Percentiles rank a stretch among this genome's conserved stretches.
These are phyloP conservation scores for Hemistola chrysoprasaria DNA, from an alignment of 2,888 invertebrate species.

Conservation along the genomic window DNA sequence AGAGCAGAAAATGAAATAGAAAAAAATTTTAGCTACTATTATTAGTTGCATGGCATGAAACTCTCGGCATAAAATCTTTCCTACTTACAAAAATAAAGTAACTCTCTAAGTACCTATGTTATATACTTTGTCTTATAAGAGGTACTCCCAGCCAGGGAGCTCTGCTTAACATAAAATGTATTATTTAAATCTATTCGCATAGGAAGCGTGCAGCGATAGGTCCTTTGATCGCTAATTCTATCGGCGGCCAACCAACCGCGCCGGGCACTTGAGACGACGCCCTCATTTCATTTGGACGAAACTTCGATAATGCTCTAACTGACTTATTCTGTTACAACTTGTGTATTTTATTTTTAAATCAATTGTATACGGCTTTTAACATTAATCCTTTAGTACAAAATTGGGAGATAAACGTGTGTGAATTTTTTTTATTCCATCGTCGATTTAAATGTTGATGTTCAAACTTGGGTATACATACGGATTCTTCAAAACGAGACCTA, in stretches of 20 bases:
- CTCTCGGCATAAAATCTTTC: no score
- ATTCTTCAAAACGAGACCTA: slow-evolving; percentile 2
- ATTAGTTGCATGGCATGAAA: no score
- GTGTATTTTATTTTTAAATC: slow-evolving; percentile 26
- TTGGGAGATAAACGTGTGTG: no score
- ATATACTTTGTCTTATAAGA: no score
- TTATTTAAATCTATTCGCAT: slow-evolving; percentile 44
- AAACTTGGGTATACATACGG: no score
- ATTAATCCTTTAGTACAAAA: no score
- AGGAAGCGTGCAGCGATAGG: slow-evolving; percentile 25
- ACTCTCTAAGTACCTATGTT: no score
- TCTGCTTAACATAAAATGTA: slow-evolving; percentile 30
- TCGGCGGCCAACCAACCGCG: slow-evolving; percentile 32
- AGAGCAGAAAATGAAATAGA: no score
- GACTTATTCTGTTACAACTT: slow-evolving; percentile 26
- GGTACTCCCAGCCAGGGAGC: background rate
- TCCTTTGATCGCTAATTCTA: slow-evolving; percentile 34
- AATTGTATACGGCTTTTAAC: slow-evolving; percentile 1
- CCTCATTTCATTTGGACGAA: slow-evolving; percentile 22
- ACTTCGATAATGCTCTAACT: slow-evolving; percentile 26
- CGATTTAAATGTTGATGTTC: no score
- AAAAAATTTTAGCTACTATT: no score
- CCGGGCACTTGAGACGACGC: slow-evolving; percentile 24
- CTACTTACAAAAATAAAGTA: no score
- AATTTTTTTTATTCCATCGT: no score